Conservation (phyloP, 2,113 vertebrate genomes). For the Scatophagus argus region DNA sequence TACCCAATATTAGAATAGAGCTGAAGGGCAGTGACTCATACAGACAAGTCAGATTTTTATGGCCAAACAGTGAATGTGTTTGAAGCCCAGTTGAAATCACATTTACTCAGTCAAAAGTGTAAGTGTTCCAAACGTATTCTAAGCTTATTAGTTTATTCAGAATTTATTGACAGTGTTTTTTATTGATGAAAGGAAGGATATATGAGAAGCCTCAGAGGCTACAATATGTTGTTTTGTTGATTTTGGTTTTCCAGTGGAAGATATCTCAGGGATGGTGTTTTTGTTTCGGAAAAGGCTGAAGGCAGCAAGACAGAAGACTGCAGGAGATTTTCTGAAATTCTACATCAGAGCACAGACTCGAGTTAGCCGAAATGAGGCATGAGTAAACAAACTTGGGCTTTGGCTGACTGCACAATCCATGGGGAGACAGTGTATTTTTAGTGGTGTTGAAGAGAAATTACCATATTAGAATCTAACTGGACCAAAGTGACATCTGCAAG, state of each 20-base stretch:
- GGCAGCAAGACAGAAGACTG: too few species aligned
- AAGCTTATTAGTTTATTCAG: neutral
- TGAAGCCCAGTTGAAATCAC: neutral
- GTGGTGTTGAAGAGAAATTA: neutral
- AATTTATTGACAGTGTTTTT: neutral
- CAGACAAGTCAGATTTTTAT: neutral
- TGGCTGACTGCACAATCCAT: neutral
- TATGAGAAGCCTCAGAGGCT: too few species aligned
- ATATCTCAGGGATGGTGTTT: too few species aligned
- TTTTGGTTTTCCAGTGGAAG: too few species aligned
- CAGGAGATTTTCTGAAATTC: too few species aligned
- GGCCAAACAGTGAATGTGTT: neutral
- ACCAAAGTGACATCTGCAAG: neutral
- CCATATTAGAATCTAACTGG: neutral
- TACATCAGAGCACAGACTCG: too few species aligned
- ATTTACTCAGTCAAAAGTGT: too few species aligned
- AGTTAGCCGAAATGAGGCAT: too few species aligned
- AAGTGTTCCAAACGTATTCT: neutral
- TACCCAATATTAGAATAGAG: too few species aligned
- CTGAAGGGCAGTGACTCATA: neutral
- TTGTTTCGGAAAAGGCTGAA: too few species aligned
- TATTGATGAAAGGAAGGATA: too few species aligned
- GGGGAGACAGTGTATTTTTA: neutral
- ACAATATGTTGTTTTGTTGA: too few species aligned
- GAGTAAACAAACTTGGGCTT: neutral